Evolutionary conservation across 2,797 vertebrate species (phyloP).

Genomic region (Silurus aristotelis): DNA sequence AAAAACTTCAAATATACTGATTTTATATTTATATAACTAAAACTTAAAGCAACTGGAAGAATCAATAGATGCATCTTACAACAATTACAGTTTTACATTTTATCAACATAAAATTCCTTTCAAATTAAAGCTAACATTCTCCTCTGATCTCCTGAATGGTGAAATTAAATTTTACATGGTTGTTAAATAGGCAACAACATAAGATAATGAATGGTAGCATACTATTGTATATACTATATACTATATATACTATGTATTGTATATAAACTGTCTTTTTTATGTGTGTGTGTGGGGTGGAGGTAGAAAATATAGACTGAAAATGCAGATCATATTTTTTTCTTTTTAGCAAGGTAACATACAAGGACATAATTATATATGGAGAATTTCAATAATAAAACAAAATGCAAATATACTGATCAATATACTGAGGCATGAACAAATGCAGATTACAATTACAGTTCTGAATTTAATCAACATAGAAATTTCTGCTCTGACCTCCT

Average conservation of each 20-base stretch:
- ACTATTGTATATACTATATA: too few relatives aligned
- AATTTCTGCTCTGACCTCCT: background rate
- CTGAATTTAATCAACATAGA: background rate
- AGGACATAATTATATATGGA: too few relatives aligned
- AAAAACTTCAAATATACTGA: background rate
- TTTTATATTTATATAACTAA: too few relatives aligned
- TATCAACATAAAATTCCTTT: background rate
- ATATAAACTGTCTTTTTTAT: too few relatives aligned
- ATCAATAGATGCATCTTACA: background rate
- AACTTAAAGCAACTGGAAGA: background rate
- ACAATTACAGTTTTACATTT: background rate
- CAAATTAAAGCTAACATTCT: background rate
- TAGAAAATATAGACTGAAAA: background rate
- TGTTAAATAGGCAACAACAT: background rate
- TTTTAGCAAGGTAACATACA: background rate
- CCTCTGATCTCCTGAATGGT: background rate
- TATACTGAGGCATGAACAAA: background rate
- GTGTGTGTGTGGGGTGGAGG: too few relatives aligned
- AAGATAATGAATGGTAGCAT: too few relatives aligned
- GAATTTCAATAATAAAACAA: background rate
- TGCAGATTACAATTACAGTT: background rate
- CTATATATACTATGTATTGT: too few relatives aligned
- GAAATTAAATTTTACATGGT: background rate
- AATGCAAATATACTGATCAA: background rate
- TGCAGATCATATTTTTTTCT: background rate